A percentile compares a stretch with the other conserved stretches of the same genome.
phyloP scores from a whole-genome alignment of 2,888 invertebrate species.

The Andricus quercusramuli region DNA sequence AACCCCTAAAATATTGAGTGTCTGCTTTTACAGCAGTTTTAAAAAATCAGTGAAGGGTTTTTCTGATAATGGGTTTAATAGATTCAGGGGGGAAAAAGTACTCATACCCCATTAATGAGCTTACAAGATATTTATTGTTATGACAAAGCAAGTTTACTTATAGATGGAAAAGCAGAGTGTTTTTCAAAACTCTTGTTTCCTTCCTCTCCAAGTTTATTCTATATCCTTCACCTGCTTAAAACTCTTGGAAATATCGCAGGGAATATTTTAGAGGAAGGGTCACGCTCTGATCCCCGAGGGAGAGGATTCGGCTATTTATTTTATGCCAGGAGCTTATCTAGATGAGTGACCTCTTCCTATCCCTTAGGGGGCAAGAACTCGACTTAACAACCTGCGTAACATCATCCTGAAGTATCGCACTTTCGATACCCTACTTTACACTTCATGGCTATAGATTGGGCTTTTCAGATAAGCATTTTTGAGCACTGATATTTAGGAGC shows the following conservation, averaged over 20 bases:
- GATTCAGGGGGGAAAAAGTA: not conserved
- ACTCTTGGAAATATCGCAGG: not conserved
- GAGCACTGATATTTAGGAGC: not conserved
- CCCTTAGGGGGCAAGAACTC: not conserved
- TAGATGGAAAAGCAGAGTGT: not conserved
- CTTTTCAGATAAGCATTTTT: not conserved
- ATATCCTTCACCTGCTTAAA: not conserved
- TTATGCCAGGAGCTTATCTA: not conserved
- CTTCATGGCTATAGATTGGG: not conserved
- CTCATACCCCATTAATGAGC: not conserved
- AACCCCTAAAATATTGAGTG: not conserved
- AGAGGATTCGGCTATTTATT: not conserved
- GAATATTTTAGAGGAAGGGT: not conserved
- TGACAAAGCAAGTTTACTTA: not conserved
- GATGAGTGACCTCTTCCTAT: not conserved
- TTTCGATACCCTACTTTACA: not conserved
- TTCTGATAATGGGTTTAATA: not conserved
- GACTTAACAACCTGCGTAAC: not conserved
- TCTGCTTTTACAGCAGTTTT: not conserved
- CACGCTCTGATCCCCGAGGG: not conserved
- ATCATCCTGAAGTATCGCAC: not conserved
- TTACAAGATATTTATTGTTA: not conserved
- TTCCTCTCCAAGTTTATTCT: not conserved
- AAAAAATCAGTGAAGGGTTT: not conserved
- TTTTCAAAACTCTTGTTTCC: not conserved